Percentiles rank a stretch among this genome's conserved stretches.
Conservation (phyloP, 2,797 vertebrate species). For the Cyclura pinguis region DNA sequence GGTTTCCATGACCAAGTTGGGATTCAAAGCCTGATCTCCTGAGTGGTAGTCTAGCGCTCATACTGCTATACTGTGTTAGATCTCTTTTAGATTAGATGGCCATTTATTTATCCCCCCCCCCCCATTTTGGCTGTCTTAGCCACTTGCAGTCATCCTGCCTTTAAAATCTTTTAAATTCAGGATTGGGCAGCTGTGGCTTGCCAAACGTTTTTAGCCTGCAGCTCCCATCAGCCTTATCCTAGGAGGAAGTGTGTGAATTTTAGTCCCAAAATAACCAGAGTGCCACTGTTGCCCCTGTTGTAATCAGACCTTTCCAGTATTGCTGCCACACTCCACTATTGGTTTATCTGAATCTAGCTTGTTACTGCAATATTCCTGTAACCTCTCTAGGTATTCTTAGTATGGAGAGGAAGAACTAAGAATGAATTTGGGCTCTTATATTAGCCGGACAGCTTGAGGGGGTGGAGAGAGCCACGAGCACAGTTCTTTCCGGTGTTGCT, state of each 20-base stretch:
- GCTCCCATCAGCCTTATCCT: too few relatives aligned
- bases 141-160: neutral
- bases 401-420: too few relatives aligned
- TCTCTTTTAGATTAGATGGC: too few relatives aligned
- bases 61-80: neutral
- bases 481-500: neutral
- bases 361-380: neutral
- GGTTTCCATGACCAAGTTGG: too few relatives aligned
- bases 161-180: constrained; percentile 8
- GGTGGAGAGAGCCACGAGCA: neutral
- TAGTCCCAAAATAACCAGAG: too few relatives aligned
- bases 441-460: neutral
- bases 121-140: neutral
- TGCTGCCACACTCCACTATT: neutral
- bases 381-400: neutral
- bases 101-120: too few relatives aligned
- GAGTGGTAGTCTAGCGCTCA: too few relatives aligned
- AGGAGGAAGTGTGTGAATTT: too few relatives aligned
- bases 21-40: too few relatives aligned
- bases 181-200: neutral
- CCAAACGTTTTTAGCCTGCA: neutral
- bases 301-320: neutral
- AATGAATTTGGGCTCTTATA: neutral
- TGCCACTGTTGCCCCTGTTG: too few relatives aligned
- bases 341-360: too few relatives aligned